phyloP scores from a whole-genome alignment of 2,888 invertebrate genomes.

The Agrochola litura region DNA sequence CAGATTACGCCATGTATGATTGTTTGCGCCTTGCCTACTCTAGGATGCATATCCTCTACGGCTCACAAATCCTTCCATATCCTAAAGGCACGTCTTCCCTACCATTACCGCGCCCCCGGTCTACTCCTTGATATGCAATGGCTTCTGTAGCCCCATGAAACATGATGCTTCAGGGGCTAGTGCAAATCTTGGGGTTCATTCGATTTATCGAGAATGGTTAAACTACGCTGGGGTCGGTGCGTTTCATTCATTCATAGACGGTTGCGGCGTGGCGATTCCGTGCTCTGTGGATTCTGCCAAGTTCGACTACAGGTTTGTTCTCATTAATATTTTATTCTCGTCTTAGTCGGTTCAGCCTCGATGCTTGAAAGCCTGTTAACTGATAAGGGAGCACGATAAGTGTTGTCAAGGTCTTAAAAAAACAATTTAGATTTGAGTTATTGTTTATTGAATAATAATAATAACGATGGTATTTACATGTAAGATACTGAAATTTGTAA shows the following conservation, averaged over 20 bases:
- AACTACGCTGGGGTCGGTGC: no score
- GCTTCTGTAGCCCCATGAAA: no score
- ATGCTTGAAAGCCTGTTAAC: background rate
- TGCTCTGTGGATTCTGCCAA: background rate
- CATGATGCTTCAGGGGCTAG: no score
- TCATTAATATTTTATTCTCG: background rate
- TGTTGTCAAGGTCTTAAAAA: conserved; percentile 8
- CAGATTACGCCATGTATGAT: no score
- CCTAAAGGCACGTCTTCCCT: no score
- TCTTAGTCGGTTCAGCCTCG: background rate
- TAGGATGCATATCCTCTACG: no score
- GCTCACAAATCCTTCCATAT: no score
- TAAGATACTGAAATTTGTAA: conserved; percentile 46
- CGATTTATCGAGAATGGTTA: no score
- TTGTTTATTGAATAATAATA: conserved; percentile 65
- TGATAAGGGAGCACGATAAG: background rate
- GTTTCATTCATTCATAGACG: background rate
- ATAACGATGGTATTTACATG: conserved; percentile 74
- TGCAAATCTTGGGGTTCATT: no score
- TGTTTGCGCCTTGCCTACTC: no score
- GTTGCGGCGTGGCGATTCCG: background rate
- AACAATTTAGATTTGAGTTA: conserved; percentile 45
- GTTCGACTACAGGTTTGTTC: background rate
- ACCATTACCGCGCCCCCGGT: no score
- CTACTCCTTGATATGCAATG: no score